These are phyloP conservation scores for Chironomus tentans DNA, from an alignment of 2,888 invertebrate genomes.

Conservation along the genomic window DNA sequence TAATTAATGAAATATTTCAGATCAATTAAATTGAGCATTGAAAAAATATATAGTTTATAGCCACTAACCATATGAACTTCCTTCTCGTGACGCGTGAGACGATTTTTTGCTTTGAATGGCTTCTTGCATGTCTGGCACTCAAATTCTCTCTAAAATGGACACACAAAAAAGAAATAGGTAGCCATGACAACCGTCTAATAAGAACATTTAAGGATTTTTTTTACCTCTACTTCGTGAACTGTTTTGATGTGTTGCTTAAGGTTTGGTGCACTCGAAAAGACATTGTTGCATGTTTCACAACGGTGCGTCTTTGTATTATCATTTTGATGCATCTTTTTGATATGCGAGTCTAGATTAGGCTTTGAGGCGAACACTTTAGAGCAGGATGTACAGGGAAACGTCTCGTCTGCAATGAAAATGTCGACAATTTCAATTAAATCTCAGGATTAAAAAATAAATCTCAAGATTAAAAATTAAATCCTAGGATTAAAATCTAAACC, in stretches of 20 bases:
- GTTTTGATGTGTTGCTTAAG: constrained; percentile 24
- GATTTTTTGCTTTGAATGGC: constrained; percentile 26
- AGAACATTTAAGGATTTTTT: not conserved
- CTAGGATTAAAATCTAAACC: no score
- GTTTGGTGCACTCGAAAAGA: constrained; percentile 21
- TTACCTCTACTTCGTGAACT: constrained; percentile 10
- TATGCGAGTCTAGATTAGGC: constrained; percentile 22
- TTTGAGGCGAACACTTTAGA: constrained; percentile 20
- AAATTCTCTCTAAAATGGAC: constrained; percentile 8
- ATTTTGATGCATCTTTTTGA: constrained; percentile 21
- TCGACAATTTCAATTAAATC: no score
- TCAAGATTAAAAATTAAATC: no score
- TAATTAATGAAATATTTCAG: not conserved
- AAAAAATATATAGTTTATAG: not conserved
- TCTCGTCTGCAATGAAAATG: not conserved
- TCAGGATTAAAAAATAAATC: no score
- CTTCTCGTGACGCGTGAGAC: constrained; percentile 16
- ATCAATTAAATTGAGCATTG: not conserved
- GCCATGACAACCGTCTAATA: not conserved
- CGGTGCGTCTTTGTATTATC: constrained; percentile 4
- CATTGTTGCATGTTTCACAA: constrained; percentile 18
- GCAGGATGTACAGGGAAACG: constrained; percentile 15
- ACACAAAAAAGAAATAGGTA: not conserved
- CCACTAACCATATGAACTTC: constrained; percentile 19
- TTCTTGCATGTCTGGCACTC: constrained; percentile 25